A percentile compares a stretch with the other conserved stretches of the same genome.
phyloP scores from a whole-genome alignment of 1,140 invertebrate genomes.

The Anoplolepis gracilipes region DNA sequence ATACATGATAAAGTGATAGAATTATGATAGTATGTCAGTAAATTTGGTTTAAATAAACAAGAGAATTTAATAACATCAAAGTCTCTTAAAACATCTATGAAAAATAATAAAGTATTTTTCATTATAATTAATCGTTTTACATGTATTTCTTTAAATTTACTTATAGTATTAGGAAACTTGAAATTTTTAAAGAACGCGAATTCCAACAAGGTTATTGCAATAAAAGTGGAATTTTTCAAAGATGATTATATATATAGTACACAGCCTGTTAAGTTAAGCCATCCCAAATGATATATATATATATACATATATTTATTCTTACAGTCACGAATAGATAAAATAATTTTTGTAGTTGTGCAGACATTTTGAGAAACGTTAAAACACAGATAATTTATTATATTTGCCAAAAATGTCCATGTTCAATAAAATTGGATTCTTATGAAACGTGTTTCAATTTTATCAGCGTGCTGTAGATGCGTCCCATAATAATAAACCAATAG shows the following conservation, averaged over 20 bases:
- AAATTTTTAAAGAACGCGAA: too few relatives aligned
- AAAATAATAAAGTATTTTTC: too few relatives aligned
- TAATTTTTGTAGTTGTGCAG: neutral
- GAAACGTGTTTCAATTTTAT: neutral
- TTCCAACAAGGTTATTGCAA: neutral
- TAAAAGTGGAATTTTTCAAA: neutral
- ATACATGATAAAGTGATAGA: too few relatives aligned
- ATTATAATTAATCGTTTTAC: too few relatives aligned
- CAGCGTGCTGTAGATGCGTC: neutral
- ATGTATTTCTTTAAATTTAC: too few relatives aligned
- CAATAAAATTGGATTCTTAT: neutral
- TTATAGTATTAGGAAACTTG: too few relatives aligned
- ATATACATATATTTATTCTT: neutral
- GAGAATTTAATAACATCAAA: too few relatives aligned
- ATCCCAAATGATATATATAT: neutral
- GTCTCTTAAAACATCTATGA: too few relatives aligned
- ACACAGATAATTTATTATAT: neutral
- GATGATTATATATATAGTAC: neutral
- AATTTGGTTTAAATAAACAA: too few relatives aligned
- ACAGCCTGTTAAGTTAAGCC: neutral
- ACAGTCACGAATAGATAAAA: neutral
- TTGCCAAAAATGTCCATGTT: neutral
- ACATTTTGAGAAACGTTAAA: neutral
- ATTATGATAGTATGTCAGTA: too few relatives aligned
- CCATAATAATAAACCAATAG: slow-evolving; percentile 10